Evolutionary conservation across 2,113 vertebrate species (phyloP).

Genomic region (Mola mola): DNA sequence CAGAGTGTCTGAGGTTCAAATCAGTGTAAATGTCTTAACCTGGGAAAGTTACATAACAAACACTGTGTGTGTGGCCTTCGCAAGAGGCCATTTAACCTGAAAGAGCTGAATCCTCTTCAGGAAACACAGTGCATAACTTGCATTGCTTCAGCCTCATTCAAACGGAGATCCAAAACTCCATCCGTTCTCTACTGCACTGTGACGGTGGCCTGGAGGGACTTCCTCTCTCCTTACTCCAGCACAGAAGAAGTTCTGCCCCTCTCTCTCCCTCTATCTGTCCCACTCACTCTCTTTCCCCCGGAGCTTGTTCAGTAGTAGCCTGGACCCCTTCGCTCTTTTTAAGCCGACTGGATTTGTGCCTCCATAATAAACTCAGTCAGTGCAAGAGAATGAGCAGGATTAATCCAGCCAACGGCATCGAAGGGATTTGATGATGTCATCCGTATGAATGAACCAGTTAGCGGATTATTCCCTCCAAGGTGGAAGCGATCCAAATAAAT

Average conservation of each 20-base stretch:
- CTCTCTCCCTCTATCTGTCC: slow-evolving; percentile 38
- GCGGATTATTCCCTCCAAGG: slow-evolving; percentile 77
- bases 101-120: no score
- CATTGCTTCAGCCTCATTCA: slow-evolving; percentile 22
- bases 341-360: slow-evolving; percentile 77
- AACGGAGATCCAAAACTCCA: slow-evolving; percentile 30
- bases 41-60: no score
- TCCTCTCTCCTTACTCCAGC: slow-evolving; percentile 1
- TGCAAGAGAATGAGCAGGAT: slow-evolving; percentile 83
- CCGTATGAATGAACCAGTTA: slow-evolving; percentile 84
- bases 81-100: no score
- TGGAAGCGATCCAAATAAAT: slow-evolving; percentile 82
- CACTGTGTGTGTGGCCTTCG: no score
- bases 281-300: slow-evolving; percentile 49
- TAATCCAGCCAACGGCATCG: slow-evolving; percentile 81
- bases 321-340: slow-evolving; percentile 64
- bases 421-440: slow-evolving; percentile 85
- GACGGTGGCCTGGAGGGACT: slow-evolving; percentile 59
- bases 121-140: no score
- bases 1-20: no score
- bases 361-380: slow-evolving; percentile 83
- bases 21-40: no score
- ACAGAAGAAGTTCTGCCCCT: slow-evolving; percentile 7
- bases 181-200: slow-evolving; percentile 43
- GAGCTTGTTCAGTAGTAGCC: slow-evolving; percentile 53